Evolutionary conservation across 2,888 invertebrate species (phyloP), one percentile per base, ranked within the genome.

Genomic region (Drosophila monieri): DNA sequence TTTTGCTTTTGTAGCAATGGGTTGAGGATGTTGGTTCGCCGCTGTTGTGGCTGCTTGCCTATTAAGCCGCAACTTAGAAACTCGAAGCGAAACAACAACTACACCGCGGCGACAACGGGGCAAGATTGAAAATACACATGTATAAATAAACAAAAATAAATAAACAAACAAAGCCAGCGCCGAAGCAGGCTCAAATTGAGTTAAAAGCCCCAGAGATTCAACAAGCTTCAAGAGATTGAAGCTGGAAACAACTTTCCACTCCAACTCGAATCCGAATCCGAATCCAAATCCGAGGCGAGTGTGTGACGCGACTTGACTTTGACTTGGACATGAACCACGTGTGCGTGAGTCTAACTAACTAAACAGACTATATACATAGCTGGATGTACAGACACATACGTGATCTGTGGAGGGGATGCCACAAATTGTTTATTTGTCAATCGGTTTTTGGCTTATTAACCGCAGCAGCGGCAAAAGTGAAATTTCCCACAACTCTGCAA

Each of bases 381-480:
- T 12, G 44, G 12, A 54, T 35, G 25, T 44, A 46, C 43, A 44
- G 30, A 44, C 57, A 18, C 41, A 54, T 62, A 66, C 37, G 56
- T 48, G 54, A 46, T 46, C 32, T 61, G 25, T 30, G 27, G 58
- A 51, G 68, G 77, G 60, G 65, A 43, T 73, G 68, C 67, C 77
- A 79, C 76, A 80, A 83, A 80, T 83, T 78, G 84, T 84, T 84
- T 81, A 81, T 80, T 80, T 84, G 77, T 81, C 81, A 81, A 84
- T 81, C 74, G 79, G 72, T 73, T 69, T 73, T 56, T 61, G 48
- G 73, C 68, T 71, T 74, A 84, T 84, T 80, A 80, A 76, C 69
- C 68, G 41, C 76, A 43, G 57, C 65, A 12, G 65, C 61, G 43
- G 59, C 59, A 84, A 84, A 83, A 84, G 84, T 85, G 83, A 84